These are phyloP conservation scores for Coilia nasus DNA, from an alignment of 2,797 vertebrate genomes.

Conservation along the genomic window DNA sequence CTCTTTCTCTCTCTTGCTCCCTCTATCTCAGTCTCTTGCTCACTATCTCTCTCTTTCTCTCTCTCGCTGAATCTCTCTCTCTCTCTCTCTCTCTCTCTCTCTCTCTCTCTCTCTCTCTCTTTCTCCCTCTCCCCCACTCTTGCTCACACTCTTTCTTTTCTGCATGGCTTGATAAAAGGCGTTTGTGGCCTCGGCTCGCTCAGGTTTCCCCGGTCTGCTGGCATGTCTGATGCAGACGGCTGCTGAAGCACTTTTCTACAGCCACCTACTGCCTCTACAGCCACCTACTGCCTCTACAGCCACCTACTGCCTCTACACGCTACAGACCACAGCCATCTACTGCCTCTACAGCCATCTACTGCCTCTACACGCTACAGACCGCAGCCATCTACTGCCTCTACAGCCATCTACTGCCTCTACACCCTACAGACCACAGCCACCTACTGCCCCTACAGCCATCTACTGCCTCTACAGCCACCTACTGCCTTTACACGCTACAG, in stretches of 20 bases:
- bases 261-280: constrained; percentile 85
- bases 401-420: no score
- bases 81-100: neutral
- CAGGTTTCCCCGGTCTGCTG: constrained; percentile 45
- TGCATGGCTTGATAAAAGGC: constrained; percentile 75
- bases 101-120: neutral
- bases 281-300: no score
- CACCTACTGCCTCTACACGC: no score
- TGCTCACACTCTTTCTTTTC: constrained; percentile 65
- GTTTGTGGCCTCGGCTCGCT: constrained; percentile 74
- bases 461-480: no score
- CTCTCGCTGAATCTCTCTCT: neutral
- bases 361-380: no score
- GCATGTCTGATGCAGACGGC: constrained; percentile 61
- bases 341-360: no score
- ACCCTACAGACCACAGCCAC: no score
- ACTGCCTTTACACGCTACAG: no score
- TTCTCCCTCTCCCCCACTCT: neutral
- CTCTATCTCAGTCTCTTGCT: constrained; percentile 46
- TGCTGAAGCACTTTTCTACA: constrained; percentile 79
- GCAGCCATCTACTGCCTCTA: no score
- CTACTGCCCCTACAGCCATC: no score
- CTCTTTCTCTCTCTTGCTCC: neutral
- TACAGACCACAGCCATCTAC: no score
- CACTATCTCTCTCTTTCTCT: constrained; percentile 26